Percentiles rank a stretch among this genome's conserved stretches.
Evolutionary conservation across 2,797 vertebrate genomes (phyloP).

Genomic region (Poeciliopsis turneri): DNA sequence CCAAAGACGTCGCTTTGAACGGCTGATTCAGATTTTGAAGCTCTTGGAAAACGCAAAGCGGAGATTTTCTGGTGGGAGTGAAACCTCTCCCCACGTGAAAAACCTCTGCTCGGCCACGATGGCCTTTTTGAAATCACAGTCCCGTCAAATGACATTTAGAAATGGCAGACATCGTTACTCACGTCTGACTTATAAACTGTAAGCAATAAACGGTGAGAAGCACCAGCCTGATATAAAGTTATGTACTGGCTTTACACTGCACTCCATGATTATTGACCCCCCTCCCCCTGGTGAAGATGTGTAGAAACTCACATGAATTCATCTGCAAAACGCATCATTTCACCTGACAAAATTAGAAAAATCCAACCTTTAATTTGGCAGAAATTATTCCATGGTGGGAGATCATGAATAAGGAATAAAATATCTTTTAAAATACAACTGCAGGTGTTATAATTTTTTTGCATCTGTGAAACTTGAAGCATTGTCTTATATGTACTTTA

Average conservation of each 20-base stretch:
- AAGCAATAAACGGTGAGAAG: neutral
- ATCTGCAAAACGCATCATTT: neutral
- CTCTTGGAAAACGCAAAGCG: slow-evolving; percentile 15
- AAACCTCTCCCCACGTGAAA: neutral
- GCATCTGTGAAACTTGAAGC: neutral
- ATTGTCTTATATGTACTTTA: neutral
- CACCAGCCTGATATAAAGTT: neutral
- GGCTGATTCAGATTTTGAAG: slow-evolving; percentile 6
- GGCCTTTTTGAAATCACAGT: neutral
- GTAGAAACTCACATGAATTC: neutral
- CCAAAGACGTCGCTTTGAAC: slow-evolving; percentile 26
- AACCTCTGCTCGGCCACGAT: neutral
- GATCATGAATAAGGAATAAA: no score
- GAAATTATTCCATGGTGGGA: neutral
- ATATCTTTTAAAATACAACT: no score
- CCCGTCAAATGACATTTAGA: neutral
- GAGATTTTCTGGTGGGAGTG: slow-evolving; percentile 35
- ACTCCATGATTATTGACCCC: neutral
- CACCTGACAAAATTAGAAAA: neutral
- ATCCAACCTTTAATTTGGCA: neutral
- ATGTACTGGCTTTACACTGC: neutral
- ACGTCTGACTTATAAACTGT: neutral
- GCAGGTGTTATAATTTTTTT: neutral
- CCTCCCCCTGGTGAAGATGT: neutral
- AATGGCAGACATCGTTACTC: neutral